phyloP scores from a whole-genome alignment of 2,888 invertebrate genomes.

The Sicus ferrugineus region DNA sequence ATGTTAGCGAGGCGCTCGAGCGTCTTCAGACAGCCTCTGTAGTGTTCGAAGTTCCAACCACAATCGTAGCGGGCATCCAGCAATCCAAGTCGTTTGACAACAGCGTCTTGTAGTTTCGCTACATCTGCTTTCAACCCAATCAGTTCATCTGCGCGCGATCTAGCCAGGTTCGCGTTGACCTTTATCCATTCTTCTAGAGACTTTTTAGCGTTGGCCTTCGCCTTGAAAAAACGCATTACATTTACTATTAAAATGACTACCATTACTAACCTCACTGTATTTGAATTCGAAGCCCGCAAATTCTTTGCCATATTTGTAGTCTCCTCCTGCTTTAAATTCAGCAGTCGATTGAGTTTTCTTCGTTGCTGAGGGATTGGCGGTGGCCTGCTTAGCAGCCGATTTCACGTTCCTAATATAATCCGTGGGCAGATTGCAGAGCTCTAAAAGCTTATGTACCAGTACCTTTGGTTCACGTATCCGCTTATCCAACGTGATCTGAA shows the following conservation, averaged over 20 bases:
- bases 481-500: slow-evolving; percentile 74
- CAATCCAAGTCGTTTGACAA: slow-evolving; percentile 66
- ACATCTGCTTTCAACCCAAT: slow-evolving; percentile 79
- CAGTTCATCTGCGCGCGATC: slow-evolving; percentile 71
- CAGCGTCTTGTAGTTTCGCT: slow-evolving; percentile 60
- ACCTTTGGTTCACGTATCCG: slow-evolving; percentile 75
- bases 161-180: slow-evolving; percentile 75
- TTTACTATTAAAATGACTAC: background rate
- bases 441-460: slow-evolving; percentile 76
- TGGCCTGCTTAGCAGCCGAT: background rate
- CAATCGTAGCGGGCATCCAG: slow-evolving; percentile 78
- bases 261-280: slow-evolving; percentile 44
- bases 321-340: slow-evolving; percentile 48
- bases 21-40: slow-evolving; percentile 88
- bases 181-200: slow-evolving; percentile 71
- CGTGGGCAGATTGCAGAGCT: slow-evolving; percentile 85
- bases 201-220: slow-evolving; percentile 41
- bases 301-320: slow-evolving; percentile 52
- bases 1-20: slow-evolving; percentile 79
- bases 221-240: too few species aligned
- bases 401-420: slow-evolving; percentile 81
- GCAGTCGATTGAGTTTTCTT: background rate
- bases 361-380: background rate
- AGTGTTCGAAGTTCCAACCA: slow-evolving; percentile 89
- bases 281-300: slow-evolving; percentile 52